Base-by-base conservation (phyloP, 2,113 vertebrate species). In the Kryptolebias marmoratus region DNA sequence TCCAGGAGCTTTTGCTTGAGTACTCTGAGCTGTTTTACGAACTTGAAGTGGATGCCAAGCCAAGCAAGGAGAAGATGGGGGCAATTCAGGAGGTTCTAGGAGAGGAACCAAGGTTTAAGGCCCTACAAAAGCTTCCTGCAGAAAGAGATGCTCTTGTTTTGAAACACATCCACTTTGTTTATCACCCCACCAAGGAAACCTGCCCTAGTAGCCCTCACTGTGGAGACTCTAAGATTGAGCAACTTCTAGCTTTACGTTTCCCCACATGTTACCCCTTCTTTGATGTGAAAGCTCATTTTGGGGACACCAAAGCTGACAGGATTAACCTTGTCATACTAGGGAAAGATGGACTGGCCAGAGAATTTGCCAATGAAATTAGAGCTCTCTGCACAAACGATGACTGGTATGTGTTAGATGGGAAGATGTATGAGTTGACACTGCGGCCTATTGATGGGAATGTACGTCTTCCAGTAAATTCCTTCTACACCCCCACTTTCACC, bases 31-130 rank as follows among this genome's bases (percentile, higher is more conserved):
- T 99, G 12, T 99, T 99, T 67, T 98, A 99, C 66, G 98, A 99
- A 75, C 95, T 99, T 54, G 97, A 98, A 82, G 92, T 99, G 2
- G 97, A 99, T 66, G 98, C 98, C 13, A 98, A 98, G 42, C 98
- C 98, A 63, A 99, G 98, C 92, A 99, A 99, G 83, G 97, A 99
- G 88, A 99, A 99, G 80, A 98, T 99, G 97, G 97, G 95, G 0
- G 96, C 97, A n/a, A 99, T 99, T 65, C 97, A 98, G 85, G 97
- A 99, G 1, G 95, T 97, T 5, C 60, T 99, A 68, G 97, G 97
- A 0, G 97, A 99, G 48, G 97, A 99, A 49, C 97, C 96, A 52
- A 64, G 97, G 0, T 99, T 99, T 85, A 98, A 98, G 77, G 94
- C 95, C 0, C 80, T 99, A 18, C 97, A 98, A 70, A 98, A 97